Base-by-base conservation (phyloP, 2,113 vertebrate genomes). In the Nothoprocta perdicaria region DNA sequence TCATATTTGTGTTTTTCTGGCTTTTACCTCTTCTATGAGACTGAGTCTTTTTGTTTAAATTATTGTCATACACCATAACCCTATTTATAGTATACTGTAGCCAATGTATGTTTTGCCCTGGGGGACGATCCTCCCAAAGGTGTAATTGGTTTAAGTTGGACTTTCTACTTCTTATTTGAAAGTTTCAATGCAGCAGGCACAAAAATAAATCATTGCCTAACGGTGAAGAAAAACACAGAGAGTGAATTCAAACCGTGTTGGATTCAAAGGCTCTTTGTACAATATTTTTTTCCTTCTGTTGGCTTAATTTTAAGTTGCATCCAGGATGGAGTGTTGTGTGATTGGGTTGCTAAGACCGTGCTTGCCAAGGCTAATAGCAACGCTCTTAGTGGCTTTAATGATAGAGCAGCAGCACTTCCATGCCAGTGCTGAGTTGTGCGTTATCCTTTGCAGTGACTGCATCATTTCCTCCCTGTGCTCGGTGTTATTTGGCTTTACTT, bases 371-470 rank as follows among this genome's bases (percentile, higher is more conserved):
- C 16, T 9, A 15, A n/a, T 27, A 76, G 50, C 27, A 40, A 65
- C 52, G 82, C 55, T 89, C 46, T 77, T 35, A 76, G 73, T 85
- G 87, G 6, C 55, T 85, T 89, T 73, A 31, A 58, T 80, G 72
- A 61, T 76, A 65, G 46, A 48, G 76, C 26, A 55, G 2, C 53
- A 27, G 24, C 24, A 57, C 85, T 43, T 66, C 2, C 35, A 2
- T 26, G 55, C 84, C 83, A 61, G 43, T 27, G 46, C 80, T 1
- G 0, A 1, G 18, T 17, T 79, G 8, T 38, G 22, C 74, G 73
- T 84, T 75, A 43, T 75, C 74, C 92, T 80, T 84, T 69, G n/a
- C 82, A 33, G 24, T n/a, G 29, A 45, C 80, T 80, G 43, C 76
- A 52, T 78, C 22, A 27, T 87, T 87, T 89, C 89, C 69, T 90